Evolutionary conservation across 2,113 vertebrate genomes (phyloP).

Genomic region (Eulemur rufifrons): DNA sequence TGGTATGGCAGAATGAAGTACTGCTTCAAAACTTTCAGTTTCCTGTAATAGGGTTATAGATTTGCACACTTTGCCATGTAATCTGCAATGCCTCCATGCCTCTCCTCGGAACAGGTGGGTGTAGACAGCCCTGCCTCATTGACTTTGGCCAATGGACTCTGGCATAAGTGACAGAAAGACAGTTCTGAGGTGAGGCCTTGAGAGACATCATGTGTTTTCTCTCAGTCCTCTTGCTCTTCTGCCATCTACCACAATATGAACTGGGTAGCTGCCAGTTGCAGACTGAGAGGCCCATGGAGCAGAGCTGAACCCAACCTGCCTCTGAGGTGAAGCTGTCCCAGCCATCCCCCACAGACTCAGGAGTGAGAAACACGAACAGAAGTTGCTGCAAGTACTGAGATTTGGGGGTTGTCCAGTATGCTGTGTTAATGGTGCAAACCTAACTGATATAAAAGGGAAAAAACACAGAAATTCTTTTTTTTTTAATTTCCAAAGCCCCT

Average conservation of each 20-base stretch:
- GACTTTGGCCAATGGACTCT: neutral
- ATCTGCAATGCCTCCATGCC: neutral
- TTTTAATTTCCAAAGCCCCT: neutral
- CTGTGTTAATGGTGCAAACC: neutral
- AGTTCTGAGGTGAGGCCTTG: neutral
- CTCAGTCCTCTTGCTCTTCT: neutral
- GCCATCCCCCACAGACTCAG: too few relatives aligned
- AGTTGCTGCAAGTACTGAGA: neutral
- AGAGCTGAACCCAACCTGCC: neutral
- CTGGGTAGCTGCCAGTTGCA: fast-evolving
- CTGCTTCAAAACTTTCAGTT: neutral
- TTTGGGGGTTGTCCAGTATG: neutral
- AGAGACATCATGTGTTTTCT: neutral
- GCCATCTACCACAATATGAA: neutral
- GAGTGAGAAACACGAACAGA: neutral
- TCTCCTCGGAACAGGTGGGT: neutral
- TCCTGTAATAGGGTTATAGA: neutral
- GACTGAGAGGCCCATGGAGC: neutral
- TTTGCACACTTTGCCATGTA: neutral
- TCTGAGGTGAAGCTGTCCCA: neutral
- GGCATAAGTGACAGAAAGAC: neutral
- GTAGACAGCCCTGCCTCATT: neutral
- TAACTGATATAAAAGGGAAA: neutral
- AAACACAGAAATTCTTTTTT: neutral
- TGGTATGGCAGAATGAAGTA: too few relatives aligned